Conservation (phyloP, 1,140 invertebrate species). For the Aphis craccivora region DNA sequence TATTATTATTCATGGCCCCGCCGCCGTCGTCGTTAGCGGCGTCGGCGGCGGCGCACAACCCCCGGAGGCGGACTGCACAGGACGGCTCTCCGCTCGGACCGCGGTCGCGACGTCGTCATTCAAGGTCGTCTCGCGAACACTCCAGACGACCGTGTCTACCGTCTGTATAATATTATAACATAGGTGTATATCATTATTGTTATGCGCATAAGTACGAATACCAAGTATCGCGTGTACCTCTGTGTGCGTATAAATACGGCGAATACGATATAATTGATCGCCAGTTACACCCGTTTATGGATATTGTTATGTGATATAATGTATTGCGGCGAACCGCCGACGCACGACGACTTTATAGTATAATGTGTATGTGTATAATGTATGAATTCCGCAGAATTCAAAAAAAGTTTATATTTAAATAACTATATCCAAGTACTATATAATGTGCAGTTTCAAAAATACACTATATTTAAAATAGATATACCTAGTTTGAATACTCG, state of each 20-base stretch:
- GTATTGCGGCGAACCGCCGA: not conserved
- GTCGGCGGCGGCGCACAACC: not conserved
- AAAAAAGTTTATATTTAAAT: no score
- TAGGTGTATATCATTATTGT: not conserved
- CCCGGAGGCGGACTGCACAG: conserved; percentile 27
- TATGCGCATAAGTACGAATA: not conserved
- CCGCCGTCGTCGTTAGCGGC: not conserved
- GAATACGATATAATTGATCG: not conserved
- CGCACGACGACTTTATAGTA: no score
- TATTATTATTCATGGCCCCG: conserved; percentile 3
- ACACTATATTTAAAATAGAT: no score
- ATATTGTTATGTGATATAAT: not conserved
- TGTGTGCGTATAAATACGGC: no score
- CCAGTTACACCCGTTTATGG: not conserved
- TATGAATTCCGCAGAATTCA: no score
- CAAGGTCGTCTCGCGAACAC: not conserved
- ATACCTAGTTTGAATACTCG: no score
- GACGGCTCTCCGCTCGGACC: not conserved
- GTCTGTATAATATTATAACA: not conserved
- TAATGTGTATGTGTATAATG: no score
- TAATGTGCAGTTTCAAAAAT: no score
- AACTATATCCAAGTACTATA: no score
- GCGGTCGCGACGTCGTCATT: conserved; percentile 18
- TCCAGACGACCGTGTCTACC: not conserved
- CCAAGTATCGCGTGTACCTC: no score